Conservation (phyloP, 2,888 invertebrate genomes). For the Lithophane leautieri region DNA sequence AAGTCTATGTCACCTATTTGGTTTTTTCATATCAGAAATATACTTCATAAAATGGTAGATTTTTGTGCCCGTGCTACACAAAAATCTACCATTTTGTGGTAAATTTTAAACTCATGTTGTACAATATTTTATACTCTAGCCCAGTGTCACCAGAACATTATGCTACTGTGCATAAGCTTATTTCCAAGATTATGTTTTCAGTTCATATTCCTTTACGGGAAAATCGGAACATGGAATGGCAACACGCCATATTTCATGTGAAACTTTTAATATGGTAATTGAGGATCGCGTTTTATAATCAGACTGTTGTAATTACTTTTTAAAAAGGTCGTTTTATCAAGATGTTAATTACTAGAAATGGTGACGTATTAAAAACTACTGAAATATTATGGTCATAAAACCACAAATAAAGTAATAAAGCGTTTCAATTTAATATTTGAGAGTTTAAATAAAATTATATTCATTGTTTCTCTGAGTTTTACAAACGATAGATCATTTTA, state of each 20-base stretch:
- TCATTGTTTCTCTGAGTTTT: not conserved
- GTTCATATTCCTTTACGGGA: conserved; percentile 34
- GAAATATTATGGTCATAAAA: conserved; percentile 43
- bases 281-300: conserved; percentile 62
- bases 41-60: too few relatives aligned
- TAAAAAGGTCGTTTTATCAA: conserved; percentile 58
- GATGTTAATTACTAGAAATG: conserved; percentile 54
- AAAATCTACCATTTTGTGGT: too few relatives aligned
- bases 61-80: not conserved
- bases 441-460: conserved; percentile 15
- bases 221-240: conserved; percentile 40
- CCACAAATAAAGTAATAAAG: conserved; percentile 51
- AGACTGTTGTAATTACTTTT: conserved; percentile 61
- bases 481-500: not conserved
- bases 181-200: conserved; percentile 34
- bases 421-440: conserved; percentile 26
- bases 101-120: not conserved
- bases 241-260: conserved; percentile 72
- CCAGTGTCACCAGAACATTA: not conserved
- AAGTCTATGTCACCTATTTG: too few relatives aligned
- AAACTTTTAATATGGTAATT: conserved; percentile 56
- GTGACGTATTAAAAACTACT: conserved; percentile 46
- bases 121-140: not conserved
- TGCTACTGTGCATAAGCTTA: not conserved
- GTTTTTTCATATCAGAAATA: too few relatives aligned